phyloP scores from a whole-genome alignment of 2,113 vertebrate genomes.

The Pipra filicauda region DNA sequence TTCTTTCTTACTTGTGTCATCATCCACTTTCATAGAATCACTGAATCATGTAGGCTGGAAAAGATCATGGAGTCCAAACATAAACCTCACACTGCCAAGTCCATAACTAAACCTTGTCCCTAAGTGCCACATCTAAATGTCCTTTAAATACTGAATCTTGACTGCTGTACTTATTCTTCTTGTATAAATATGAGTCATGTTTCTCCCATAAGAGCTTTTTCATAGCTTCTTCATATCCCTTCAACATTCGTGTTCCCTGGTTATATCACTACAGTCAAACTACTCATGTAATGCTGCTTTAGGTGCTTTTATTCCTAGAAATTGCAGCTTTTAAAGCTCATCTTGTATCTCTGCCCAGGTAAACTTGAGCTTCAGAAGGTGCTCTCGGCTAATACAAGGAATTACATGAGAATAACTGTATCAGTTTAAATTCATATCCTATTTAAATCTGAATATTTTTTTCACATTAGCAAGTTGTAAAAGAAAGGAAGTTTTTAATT shows the following conservation, averaged over 20 bases:
- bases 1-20: neutral
- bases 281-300: neutral
- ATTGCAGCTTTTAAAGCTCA: neutral
- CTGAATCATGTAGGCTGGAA: neutral
- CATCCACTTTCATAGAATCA: neutral
- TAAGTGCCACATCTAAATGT: neutral
- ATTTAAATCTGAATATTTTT: neutral
- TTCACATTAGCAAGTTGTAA: neutral
- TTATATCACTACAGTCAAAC: neutral
- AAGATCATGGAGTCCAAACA: neutral
- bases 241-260: neutral
- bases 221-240: neutral
- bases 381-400: neutral
- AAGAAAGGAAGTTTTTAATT: neutral
- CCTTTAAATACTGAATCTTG: neutral
- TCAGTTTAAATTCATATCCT: neutral
- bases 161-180: neutral
- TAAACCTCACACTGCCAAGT: neutral
- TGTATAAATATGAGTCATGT: neutral
- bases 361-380: neutral
- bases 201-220: neutral
- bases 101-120: neutral
- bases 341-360: neutral
- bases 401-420: neutral
- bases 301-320: neutral